A percentile compares a stretch with the other conserved stretches of the same genome.
Conservation (phyloP, 2,113 vertebrate species). For the Suricata suricatta region DNA sequence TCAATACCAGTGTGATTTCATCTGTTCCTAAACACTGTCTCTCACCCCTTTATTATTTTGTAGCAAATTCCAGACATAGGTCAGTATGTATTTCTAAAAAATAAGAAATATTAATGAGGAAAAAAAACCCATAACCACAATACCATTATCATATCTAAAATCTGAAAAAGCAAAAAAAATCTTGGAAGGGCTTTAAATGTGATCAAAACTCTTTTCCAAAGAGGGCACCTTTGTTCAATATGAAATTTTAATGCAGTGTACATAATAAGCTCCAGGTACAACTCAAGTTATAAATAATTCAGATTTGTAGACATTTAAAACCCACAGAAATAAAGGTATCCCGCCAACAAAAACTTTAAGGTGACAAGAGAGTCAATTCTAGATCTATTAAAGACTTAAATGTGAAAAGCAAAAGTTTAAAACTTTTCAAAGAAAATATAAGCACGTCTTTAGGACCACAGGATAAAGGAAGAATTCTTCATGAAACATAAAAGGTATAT, state of each 20-base stretch:
- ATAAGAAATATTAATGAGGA: not conserved
- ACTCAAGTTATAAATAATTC: conserved; percentile 70
- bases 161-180: conserved; percentile 26
- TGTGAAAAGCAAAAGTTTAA: conserved; percentile 46
- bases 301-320: conserved; percentile 54
- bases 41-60: not conserved
- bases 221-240: conserved; percentile 50
- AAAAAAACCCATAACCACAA: not conserved
- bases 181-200: conserved; percentile 58
- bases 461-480: conserved; percentile 12
- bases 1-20: not conserved
- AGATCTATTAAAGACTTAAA: conserved; percentile 49
- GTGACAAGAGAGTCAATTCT: not conserved
- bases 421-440: conserved; percentile 50
- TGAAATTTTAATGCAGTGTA: conserved; percentile 52
- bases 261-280: conserved; percentile 61
- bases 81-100: conserved; percentile 35
- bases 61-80: not conserved
- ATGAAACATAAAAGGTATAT: conserved; percentile 28
- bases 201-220: conserved; percentile 57
- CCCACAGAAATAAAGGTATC: conserved; percentile 48
- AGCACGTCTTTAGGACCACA: conserved; percentile 20
- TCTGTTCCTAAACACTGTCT: not conserved
- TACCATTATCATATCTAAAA: conserved; percentile 35
- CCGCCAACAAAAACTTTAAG: conserved; percentile 52